phyloP scores from a whole-genome alignment of 2,113 vertebrate species.

The Oriolus oriolus region DNA sequence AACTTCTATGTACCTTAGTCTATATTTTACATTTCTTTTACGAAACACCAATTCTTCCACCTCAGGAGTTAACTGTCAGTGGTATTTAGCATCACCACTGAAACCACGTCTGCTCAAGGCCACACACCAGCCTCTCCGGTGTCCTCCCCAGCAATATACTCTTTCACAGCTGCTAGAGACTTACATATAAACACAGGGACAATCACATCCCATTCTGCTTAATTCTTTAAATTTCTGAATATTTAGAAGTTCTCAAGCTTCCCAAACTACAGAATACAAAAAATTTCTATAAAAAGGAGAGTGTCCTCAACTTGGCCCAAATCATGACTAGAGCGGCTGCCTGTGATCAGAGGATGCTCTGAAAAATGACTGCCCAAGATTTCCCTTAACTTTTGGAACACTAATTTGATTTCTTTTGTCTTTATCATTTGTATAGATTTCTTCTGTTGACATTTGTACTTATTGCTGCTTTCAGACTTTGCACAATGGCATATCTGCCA shows the following conservation, averaged over 20 bases:
- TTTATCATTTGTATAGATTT: not conserved
- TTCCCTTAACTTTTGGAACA: not conserved
- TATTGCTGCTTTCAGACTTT: not conserved
- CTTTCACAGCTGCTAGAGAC: not conserved
- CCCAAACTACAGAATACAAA: not conserved
- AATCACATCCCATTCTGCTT: not conserved
- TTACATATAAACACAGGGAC: not conserved
- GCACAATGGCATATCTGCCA: not conserved
- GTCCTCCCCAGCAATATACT: not conserved
- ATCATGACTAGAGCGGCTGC: not conserved
- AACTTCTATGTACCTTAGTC: not conserved
- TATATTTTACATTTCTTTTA: not conserved
- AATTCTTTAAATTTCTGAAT: not conserved
- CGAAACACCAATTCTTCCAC: not conserved
- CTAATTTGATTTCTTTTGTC: not conserved
- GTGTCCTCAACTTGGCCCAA: not conserved
- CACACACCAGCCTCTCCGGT: not conserved
- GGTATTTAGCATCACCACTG: not conserved
- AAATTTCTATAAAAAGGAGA: not conserved
- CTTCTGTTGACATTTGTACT: not conserved
- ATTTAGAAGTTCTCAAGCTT: not conserved
- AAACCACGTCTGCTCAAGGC: not conserved
- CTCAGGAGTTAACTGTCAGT: not conserved
- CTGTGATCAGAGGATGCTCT: not conserved
- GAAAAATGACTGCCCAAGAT: not conserved